phyloP scores from a whole-genome alignment of 2,888 invertebrate species.

The Ormyrus pomaceus region DNA sequence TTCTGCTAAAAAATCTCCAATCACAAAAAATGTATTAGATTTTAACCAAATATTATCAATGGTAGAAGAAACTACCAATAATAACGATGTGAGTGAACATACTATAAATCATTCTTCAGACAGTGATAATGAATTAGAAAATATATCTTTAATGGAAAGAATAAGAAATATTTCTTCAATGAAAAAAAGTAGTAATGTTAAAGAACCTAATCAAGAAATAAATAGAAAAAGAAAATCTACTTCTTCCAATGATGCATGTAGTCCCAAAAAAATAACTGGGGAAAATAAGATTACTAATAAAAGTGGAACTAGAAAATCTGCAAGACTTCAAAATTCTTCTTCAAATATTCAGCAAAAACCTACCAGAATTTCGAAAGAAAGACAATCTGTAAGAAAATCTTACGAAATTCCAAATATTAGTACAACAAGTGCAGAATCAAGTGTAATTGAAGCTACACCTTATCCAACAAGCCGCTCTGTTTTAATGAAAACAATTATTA shows the following conservation, averaged over 20 bases:
- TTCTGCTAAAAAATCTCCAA: slow-evolving; percentile 46
- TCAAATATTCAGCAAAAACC: neutral
- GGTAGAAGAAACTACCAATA: slow-evolving; percentile 31
- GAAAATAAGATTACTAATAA: slow-evolving; percentile 4
- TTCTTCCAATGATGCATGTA: neutral
- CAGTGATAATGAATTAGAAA: slow-evolving; percentile 52
- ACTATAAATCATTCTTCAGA: slow-evolving; percentile 33
- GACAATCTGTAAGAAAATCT: slow-evolving; percentile 13
- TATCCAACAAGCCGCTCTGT: slow-evolving; percentile 63
- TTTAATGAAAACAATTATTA: slow-evolving; percentile 60
- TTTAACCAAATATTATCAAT: slow-evolving; percentile 50
- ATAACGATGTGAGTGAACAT: slow-evolving; percentile 13
- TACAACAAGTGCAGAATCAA: slow-evolving; percentile 41
- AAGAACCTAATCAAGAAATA: neutral
- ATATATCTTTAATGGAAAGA: slow-evolving; percentile 60
- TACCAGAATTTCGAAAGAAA: too few relatives aligned
- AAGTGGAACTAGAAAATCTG: slow-evolving; percentile 8
- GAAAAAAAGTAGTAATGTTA: neutral
- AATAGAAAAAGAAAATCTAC: neutral
- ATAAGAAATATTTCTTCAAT: slow-evolving; percentile 58
- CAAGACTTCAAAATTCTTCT: neutral
- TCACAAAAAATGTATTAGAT: slow-evolving; percentile 31
- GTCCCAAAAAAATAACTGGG: neutral
- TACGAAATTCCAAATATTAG: slow-evolving; percentile 4
- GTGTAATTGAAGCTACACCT: slow-evolving; percentile 65